Conservation (phyloP, 2,797 vertebrate species). For the Pseudotriccus pelzelni region DNA sequence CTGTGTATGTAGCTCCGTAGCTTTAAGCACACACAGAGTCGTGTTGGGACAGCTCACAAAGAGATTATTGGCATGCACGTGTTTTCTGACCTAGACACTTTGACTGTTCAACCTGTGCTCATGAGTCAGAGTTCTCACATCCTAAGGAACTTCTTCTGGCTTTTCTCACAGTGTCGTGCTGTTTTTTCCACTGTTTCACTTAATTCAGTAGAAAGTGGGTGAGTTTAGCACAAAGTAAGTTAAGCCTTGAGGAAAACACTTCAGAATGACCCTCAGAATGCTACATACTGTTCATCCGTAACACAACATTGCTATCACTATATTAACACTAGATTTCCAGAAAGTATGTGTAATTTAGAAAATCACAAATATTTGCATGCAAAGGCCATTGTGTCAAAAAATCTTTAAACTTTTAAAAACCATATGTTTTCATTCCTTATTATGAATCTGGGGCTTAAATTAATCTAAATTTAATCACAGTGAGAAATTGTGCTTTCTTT, state of each 20-base stretch:
- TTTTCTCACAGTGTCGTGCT: neutral
- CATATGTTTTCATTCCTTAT: neutral
- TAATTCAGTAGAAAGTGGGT: neutral
- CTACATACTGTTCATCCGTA: neutral
- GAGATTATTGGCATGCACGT: neutral
- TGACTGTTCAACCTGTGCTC: neutral
- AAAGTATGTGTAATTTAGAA: rapidly evolving
- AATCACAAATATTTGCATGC: neutral
- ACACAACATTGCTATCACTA: neutral
- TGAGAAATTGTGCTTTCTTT: neutral
- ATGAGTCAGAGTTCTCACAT: neutral
- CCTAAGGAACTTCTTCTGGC: neutral
- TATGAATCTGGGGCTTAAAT: neutral
- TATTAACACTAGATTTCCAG: neutral
- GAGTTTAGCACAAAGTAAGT: neutral
- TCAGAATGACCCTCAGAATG: neutral
- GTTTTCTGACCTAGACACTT: neutral
- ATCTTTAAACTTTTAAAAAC: neutral
- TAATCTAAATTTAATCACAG: neutral
- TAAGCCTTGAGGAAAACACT: neutral
- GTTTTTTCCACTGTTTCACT: neutral
- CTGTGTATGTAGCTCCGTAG: neutral
- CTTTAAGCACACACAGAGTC: neutral
- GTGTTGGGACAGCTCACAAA: neutral
- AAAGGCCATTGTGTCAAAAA: neutral